phyloP scores from a whole-genome alignment of 2,113 vertebrate species.

The Podarcis muralis region DNA sequence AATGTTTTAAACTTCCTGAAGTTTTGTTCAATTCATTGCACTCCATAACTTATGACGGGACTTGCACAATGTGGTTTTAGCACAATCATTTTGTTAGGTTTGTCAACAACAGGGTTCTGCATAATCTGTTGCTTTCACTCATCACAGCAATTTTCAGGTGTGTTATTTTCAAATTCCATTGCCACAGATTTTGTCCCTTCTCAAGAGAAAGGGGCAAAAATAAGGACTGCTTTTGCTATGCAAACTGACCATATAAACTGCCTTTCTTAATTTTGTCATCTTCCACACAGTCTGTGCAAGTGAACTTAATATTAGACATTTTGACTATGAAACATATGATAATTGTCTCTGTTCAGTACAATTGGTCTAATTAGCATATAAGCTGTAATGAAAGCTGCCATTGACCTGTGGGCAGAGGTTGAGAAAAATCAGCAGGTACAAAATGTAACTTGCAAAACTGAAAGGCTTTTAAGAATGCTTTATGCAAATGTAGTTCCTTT shows the following conservation, averaged over 20 bases:
- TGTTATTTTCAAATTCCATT: neutral
- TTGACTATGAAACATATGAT: neutral
- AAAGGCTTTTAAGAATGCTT: neutral
- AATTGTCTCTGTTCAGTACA: accelerated
- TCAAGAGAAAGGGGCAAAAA: accelerated
- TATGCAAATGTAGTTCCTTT: neutral
- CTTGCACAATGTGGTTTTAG: neutral
- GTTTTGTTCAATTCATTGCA: neutral
- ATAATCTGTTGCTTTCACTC: neutral
- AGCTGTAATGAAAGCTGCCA: accelerated
- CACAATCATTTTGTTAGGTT: neutral
- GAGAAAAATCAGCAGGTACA: accelerated
- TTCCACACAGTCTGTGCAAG: neutral
- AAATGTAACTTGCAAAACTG: neutral
- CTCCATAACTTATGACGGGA: neutral
- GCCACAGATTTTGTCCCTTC: accelerated
- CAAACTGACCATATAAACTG: neutral
- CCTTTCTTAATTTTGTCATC: accelerated
- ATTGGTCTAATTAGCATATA: neutral
- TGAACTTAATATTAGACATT: accelerated
- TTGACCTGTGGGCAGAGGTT: neutral
- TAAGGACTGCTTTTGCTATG: neutral
- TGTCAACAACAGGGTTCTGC: accelerated
- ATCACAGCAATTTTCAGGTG: neutral
- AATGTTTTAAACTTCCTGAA: neutral